Percentiles rank a stretch among this genome's conserved stretches.
Evolutionary conservation across 2,888 invertebrate genomes (phyloP).

Genomic region (Agrochola circellaris): DNA sequence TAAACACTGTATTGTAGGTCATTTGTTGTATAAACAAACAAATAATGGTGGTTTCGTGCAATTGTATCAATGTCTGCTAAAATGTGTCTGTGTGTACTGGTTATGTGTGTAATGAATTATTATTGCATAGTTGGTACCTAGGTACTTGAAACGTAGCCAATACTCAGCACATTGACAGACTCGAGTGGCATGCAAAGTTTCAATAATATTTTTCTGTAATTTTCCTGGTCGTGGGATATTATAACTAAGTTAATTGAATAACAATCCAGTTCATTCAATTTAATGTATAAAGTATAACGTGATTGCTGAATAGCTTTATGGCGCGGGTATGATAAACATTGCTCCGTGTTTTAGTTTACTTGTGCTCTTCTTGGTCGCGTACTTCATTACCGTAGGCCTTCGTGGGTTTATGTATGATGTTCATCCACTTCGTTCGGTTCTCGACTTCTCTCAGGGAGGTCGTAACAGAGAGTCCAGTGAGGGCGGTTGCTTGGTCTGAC

Average conservation of each 20-base stretch:
- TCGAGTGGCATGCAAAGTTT: constrained; percentile 22
- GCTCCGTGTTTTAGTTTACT: background rate
- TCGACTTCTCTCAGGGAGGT: too few species aligned
- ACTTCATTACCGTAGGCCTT: too few species aligned
- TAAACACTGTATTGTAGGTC: constrained; percentile 37
- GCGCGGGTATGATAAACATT: background rate
- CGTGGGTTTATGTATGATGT: too few species aligned
- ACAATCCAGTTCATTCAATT: constrained; percentile 22
- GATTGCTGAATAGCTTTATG: background rate
- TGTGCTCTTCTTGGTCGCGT: background rate
- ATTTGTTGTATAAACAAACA: constrained; percentile 35
- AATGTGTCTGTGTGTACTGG: constrained; percentile 33
- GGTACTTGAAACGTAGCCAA: constrained; percentile 59
- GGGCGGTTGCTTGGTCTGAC: background rate
- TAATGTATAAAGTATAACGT: background rate
- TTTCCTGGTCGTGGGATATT: constrained; percentile 18
- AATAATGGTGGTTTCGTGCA: constrained; percentile 32
- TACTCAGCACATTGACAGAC: constrained; percentile 7
- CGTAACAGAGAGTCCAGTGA: background rate
- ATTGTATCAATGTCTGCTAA: constrained; percentile 44
- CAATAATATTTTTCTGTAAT: constrained; percentile 1
- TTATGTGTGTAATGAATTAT: constrained; percentile 38
- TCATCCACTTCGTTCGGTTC: too few species aligned
- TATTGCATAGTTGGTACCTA: constrained; percentile 11
- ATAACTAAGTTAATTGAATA: constrained; percentile 7